Evolutionary conservation across 2,797 vertebrate genomes (phyloP), one percentile per base, ranked within the genome.

Genomic region (Pagetopsis macropterus): DNA sequence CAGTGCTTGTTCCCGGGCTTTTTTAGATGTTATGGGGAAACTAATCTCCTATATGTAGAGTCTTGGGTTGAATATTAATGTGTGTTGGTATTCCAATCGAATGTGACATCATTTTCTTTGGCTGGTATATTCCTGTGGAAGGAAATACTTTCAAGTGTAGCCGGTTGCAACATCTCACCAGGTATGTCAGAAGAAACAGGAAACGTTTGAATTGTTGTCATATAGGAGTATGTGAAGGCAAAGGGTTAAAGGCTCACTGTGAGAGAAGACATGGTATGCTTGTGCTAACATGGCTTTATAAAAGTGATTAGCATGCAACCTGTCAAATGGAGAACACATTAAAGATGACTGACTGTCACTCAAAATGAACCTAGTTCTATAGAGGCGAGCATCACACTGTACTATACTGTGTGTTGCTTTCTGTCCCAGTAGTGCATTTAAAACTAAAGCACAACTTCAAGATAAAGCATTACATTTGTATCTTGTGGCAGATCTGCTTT

Each of bases 271-370:
- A 81, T 84, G 86, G 79, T 82, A 83, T 19, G 84, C 78, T 87
- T 79, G 86, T 85, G 88, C 72, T 89, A 91, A 84, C 67, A 79
- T 59, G 61, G 41, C 75, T 83, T 74, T 64, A 65, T 73, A 72
- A 90, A 88, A 87, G 81, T 88, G 87, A 91, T 88, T 78, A 86
- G 75, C 78, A 46, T 70, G 90, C 84, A 89, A 71, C 45, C 84
- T 87, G 89, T 90, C 87, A 82, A 57, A 74, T 10, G 11, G 21
- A 65, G 82, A 75, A 62, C 69, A 61, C 58, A 59, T 85, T 84
- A 76, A 84, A 86, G 55, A 54, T 73, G 84, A 90, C 67, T 75
- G 70, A 71, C 77, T 87, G 88, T 88, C 85, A 52, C 40, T 79
- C 55, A 62, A 74, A 75, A 70, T 62, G 49, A 70, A 58, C 41